phyloP scores from a whole-genome alignment of 1,140 invertebrate species.

The Lepeophtheirus salmonis region DNA sequence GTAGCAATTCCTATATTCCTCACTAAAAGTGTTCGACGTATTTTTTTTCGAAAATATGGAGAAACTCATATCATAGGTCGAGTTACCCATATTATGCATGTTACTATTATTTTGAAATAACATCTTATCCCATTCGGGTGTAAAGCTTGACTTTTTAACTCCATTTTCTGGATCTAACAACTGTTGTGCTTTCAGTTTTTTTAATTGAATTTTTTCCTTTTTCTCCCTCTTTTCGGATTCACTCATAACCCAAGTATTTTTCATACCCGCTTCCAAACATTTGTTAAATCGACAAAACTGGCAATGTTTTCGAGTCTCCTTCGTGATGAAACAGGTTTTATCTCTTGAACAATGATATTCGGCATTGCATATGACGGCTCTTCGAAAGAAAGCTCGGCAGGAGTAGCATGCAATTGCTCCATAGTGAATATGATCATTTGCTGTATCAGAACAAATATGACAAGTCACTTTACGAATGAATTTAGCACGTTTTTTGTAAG shows the following conservation, averaged over 20 bases:
- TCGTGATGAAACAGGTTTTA: constrained; percentile 26
- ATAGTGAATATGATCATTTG: constrained; percentile 29
- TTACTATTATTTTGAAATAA: too few species aligned
- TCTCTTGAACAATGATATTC: constrained; percentile 28
- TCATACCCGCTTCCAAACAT: constrained; percentile 29
- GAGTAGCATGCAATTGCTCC: constrained; percentile 29
- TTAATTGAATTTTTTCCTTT: constrained; percentile 17
- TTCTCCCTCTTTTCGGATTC: constrained; percentile 27
- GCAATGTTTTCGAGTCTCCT: constrained; percentile 25
- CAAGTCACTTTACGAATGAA: constrained; percentile 23
- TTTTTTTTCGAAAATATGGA: too few species aligned
- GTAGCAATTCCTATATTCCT: too few species aligned
- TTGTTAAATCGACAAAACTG: constrained; percentile 29
- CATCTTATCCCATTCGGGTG: background rate
- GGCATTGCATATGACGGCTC: constrained; percentile 25
- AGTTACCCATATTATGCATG: too few species aligned
- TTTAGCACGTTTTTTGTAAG: constrained; percentile 6
- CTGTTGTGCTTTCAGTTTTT: too few species aligned
- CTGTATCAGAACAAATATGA: constrained; percentile 28
- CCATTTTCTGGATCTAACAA: too few species aligned
- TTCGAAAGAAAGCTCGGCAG: constrained; percentile 30
- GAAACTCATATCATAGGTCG: too few species aligned
- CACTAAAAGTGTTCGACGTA: too few species aligned
- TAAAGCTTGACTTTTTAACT: too few species aligned
- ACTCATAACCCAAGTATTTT: constrained; percentile 30